These are phyloP conservation scores for Acanthosepion lycidas DNA, from an alignment of 2,888 invertebrate genomes.

Conservation along the genomic window DNA sequence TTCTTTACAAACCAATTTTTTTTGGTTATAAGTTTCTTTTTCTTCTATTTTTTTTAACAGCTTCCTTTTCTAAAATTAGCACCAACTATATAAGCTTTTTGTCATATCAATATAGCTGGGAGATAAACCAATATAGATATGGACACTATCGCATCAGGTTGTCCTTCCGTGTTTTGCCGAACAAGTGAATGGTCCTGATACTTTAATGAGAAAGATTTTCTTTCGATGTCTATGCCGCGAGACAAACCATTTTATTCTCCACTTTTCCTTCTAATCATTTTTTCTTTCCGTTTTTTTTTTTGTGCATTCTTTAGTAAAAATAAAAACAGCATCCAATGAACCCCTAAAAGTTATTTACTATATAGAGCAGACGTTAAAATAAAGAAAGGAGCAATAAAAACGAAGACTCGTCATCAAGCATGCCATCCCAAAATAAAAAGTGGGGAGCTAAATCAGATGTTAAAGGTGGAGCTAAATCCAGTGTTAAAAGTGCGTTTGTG, in stretches of 20 bases:
- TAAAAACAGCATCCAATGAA: not conserved
- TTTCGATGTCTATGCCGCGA: not conserved
- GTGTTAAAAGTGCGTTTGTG: no score
- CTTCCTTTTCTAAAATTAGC: constrained; percentile 21
- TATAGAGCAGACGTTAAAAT: not conserved
- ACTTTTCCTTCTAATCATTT: not conserved
- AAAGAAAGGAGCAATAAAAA: not conserved
- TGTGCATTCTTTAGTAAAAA: not conserved
- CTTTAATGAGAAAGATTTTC: not conserved
- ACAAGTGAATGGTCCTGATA: not conserved
- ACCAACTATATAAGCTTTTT: not conserved
- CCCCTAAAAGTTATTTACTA: not conserved
- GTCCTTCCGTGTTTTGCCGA: not conserved
- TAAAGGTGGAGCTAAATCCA: no score
- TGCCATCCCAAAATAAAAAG: no score
- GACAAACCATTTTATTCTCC: not conserved
- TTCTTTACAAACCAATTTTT: no score
- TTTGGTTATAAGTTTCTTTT: not conserved
- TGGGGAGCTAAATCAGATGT: no score
- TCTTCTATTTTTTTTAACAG: not conserved
- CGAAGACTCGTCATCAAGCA: no score
- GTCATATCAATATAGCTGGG: constrained; percentile 15
- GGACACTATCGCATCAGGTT: not conserved
- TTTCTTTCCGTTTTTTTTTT: not conserved
- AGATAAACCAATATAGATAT: not conserved